Evolutionary conservation across 2,888 invertebrate species (phyloP).

Genomic region (Thereva unica): DNA sequence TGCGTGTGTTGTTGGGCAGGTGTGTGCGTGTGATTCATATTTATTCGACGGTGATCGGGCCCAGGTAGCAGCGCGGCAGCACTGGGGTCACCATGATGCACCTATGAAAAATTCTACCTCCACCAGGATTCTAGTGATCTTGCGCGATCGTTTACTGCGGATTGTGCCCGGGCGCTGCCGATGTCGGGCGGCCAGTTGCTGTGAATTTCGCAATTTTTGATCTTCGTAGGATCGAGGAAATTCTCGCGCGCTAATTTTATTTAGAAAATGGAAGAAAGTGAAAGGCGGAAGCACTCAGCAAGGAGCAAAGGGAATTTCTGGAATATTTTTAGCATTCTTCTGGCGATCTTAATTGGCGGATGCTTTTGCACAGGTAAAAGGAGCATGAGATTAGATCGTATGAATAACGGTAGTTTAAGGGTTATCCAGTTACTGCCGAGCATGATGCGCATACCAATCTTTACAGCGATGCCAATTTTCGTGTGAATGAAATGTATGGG

Average conservation of each 20-base stretch:
- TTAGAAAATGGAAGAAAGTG: conserved; percentile 22
- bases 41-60: conserved; percentile 13
- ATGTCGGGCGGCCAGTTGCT: conserved; percentile 9
- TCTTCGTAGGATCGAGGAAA: neutral
- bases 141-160: neutral
- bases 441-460: no score
- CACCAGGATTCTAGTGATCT: conserved; percentile 20
- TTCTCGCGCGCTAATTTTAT: neutral
- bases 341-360: conserved; percentile 12
- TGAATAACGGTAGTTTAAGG: neutral
- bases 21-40: conserved; percentile 12
- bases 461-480: no score
- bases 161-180: conserved; percentile 4
- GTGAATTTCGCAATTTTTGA: conserved; percentile 14
- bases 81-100: conserved; percentile 19
- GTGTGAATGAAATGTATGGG: no score
- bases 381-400: neutral
- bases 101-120: conserved; percentile 17
- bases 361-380: conserved; percentile 26
- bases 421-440: no score
- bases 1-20: neutral
- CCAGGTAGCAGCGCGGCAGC: neutral
- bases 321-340: conserved; percentile 10
- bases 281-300: conserved; percentile 4
- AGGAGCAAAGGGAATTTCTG: conserved; percentile 12